Evolutionary conservation across 2,113 vertebrate genomes (phyloP), one percentile per base, ranked within the genome.

Genomic region (Aphyosemion australe): DNA sequence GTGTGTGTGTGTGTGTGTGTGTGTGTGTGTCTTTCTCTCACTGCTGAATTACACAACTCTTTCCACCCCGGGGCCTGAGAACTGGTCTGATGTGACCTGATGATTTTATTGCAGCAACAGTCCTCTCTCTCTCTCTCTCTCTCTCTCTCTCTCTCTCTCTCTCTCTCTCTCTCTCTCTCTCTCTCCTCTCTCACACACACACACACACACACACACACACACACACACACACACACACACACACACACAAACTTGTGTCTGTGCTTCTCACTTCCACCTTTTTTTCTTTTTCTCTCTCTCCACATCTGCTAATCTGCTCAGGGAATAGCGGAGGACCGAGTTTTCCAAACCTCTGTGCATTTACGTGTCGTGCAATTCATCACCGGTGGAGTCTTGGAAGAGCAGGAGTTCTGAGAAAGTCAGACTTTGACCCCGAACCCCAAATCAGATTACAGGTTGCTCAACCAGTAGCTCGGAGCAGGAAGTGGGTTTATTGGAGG

Each of bases 281-380:
- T 65, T 50, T 76, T 76, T 78, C 5, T 26, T 66, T 77, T 66
- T 61, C 60, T 61, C 58, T 73, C 52, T 67, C 54, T 80, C 76
- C 70, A 90, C 89, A 91, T 92, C 91, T 92, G 91, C 90, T 91
- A 89, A 86, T 91, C 85, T 91, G 90, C 83, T 93, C 89, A 90
- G 87, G 88, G 90, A 88, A 88, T 79, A 84, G 80, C 86, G 71
- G 85, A 76, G 69, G 76, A 87, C 84, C 62, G 69, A 82, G 82
- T 85, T 89, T 88, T 89, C 84, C 87, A 80, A 87, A 82, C 81
- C 83, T 83, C 78, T 84, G 86, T 91, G 85, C 83, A 81, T 90
- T 85, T 89, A 86, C 63, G 80, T 90, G 89, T 87, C 88, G 76
- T 84, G 76, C 84, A 85, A 84, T 91, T 88, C 82, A 88, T 91